Conservation (phyloP, 2,113 vertebrate species). For the Columba janthina region DNA sequence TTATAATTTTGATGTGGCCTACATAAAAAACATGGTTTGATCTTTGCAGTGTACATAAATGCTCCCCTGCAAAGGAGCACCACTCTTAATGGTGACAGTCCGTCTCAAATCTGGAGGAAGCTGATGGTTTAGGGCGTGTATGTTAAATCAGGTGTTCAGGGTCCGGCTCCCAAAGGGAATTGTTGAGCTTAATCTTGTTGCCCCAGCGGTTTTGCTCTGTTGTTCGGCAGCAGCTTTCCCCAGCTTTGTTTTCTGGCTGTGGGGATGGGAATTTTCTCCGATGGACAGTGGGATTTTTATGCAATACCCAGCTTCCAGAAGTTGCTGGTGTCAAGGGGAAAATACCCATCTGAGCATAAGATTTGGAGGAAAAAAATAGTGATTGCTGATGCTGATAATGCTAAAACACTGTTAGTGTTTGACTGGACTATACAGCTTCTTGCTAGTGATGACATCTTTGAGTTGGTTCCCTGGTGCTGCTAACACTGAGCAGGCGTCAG, state of each 20-base stretch:
- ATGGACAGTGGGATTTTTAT: background rate
- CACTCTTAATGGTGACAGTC: background rate
- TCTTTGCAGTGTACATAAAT: background rate
- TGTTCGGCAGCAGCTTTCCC: background rate
- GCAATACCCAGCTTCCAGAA: background rate
- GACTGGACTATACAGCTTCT: background rate
- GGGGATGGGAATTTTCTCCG: background rate
- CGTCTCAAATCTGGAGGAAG: background rate
- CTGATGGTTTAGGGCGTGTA: background rate
- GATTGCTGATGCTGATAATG: background rate
- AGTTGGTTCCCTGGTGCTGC: background rate
- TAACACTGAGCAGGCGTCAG: accelerated
- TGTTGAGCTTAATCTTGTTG: accelerated
- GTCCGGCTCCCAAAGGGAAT: background rate
- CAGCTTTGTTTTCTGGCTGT: background rate
- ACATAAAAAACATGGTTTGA: background rate
- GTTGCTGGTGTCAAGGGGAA: background rate
- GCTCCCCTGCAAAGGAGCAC: background rate
- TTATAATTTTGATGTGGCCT: background rate
- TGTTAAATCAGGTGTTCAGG: background rate
- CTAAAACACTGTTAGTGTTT: background rate
- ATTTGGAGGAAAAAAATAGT: background rate
- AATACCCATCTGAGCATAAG: background rate
- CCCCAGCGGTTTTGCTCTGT: accelerated
- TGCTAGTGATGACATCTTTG: background rate